These are phyloP conservation scores for Yasuhikotakia modesta DNA, from an alignment of 2,797 vertebrate genomes.

Conservation along the genomic window DNA sequence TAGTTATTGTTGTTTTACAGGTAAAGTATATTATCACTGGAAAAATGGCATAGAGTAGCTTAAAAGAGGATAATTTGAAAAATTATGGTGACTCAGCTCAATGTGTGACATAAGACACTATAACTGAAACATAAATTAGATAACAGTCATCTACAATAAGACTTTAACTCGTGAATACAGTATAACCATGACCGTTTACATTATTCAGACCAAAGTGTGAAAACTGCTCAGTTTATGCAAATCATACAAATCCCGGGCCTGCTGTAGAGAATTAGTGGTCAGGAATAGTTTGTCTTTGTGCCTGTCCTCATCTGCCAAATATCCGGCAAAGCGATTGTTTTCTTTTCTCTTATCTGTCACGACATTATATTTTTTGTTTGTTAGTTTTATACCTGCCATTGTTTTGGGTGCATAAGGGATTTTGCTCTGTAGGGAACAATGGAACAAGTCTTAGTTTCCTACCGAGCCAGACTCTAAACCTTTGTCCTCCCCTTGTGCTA, in stretches of 20 bases:
- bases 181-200: not conserved
- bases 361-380: conserved; percentile 42
- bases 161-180: not conserved
- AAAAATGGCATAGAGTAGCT: not conserved
- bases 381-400: conserved; percentile 69
- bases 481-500: conserved; percentile 57
- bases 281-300: conserved; percentile 37
- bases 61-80: not conserved
- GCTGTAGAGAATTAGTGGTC: not conserved
- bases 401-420: conserved; percentile 72
- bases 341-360: conserved; percentile 34
- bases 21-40: not conserved
- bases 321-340: conserved; percentile 35
- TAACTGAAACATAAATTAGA: not conserved
- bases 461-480: conserved; percentile 60
- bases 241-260: conserved; percentile 14
- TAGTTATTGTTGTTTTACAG: too few relatives aligned
- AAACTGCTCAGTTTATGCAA: conserved; percentile 4
- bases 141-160: not conserved
- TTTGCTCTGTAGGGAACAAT: conserved; percentile 74
- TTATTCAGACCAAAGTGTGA: not conserved
- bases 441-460: conserved; percentile 65
- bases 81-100: not conserved
- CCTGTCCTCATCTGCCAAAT: conserved; percentile 38
- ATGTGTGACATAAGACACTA: not conserved